A percentile compares a stretch with the other conserved stretches of the same genome.
phyloP scores from a whole-genome alignment of 64 coral and sea anemone genomes.

The Stichodactyla mertensii region DNA sequence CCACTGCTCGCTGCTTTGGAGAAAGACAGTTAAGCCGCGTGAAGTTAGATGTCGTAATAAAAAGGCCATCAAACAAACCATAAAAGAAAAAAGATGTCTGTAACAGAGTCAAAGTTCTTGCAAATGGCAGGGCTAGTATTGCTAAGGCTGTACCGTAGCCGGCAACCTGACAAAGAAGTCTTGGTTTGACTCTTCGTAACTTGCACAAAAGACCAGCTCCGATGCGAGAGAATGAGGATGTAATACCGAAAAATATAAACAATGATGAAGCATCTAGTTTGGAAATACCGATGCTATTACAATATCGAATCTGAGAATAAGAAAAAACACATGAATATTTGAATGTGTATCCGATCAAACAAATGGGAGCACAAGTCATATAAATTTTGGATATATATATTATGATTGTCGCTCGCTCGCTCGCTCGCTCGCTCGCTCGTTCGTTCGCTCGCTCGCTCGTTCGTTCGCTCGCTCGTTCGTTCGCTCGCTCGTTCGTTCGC shows the following conservation, averaged over 20 bases:
- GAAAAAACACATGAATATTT: neutral
- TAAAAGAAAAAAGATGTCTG: conserved; percentile 33
- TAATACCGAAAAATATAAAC: conserved; percentile 27
- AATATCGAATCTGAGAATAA: conserved; percentile 18
- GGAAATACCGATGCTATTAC: conserved; percentile 17
- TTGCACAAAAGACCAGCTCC: neutral
- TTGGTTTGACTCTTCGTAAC: neutral
- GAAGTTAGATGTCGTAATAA: conserved; percentile 48
- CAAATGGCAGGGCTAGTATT: conserved; percentile 21
- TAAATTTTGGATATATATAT: too few relatives aligned
- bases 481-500: too few relatives aligned
- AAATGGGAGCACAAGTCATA: too few relatives aligned
- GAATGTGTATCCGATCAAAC: neutral
- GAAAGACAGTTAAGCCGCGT: conserved; percentile 43
- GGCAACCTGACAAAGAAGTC: neutral
- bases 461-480: too few relatives aligned
- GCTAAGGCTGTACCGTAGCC: conserved; percentile 17
- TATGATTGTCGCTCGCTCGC: too few relatives aligned
- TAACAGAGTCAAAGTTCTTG: conserved; percentile 8
- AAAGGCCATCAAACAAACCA: conserved; percentile 55
- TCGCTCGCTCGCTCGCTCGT: too few relatives aligned
- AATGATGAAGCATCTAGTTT: conserved; percentile 18
- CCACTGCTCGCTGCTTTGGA: conserved; percentile 37
- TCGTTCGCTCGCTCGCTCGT: too few relatives aligned
- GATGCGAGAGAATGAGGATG: conserved; percentile 4